Conservation (phyloP, 1,140 invertebrate species). For the Antheraea pernyi region DNA sequence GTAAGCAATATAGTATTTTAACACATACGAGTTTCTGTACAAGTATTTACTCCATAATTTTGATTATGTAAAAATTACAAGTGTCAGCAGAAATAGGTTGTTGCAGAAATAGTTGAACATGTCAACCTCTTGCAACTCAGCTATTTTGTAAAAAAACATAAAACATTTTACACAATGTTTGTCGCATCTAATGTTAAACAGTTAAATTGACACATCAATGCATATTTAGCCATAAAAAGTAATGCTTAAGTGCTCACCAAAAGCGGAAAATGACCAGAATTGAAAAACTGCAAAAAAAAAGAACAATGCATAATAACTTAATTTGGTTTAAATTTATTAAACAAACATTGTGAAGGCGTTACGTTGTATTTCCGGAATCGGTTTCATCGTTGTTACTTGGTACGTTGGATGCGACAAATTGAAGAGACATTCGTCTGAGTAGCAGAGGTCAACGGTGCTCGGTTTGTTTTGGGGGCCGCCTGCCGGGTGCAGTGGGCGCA, state of each 20-base stretch:
- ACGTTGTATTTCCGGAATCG: neutral
- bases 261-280: neutral
- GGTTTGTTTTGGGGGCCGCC: constrained; percentile 68
- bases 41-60: no score
- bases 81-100: no score
- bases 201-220: neutral
- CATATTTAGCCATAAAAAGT: neutral
- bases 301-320: neutral
- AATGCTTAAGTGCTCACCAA: neutral
- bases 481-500: constrained; percentile 65
- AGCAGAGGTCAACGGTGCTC: constrained; percentile 58
- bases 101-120: no score
- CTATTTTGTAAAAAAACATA: no score
- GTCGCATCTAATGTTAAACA: neutral
- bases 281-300: neutral
- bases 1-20: no score
- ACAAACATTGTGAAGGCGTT: neutral
- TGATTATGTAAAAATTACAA: no score
- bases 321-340: neutral
- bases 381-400: neutral
- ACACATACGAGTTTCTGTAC: no score
- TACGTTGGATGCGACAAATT: constrained; percentile 32
- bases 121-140: no score
- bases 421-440: constrained; percentile 40
- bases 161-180: no score